Base-by-base conservation (phyloP, 2,113 vertebrate genomes). In the Nannobrachium achirus region DNA sequence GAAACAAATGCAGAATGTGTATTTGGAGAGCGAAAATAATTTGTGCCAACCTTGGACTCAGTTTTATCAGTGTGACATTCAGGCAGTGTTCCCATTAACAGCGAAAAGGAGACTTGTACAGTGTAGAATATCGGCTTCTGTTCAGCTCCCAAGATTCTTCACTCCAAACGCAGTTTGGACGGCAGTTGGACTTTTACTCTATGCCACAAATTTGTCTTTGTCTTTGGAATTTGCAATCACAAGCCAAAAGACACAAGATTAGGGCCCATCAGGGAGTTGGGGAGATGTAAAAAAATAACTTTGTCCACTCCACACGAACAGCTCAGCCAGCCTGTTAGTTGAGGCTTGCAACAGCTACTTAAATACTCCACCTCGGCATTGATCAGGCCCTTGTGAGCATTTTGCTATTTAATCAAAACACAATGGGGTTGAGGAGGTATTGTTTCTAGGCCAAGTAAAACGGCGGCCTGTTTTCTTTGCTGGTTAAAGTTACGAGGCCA, bases 131-230 rank as follows among this genome's bases (percentile, higher is more conserved):
- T 20, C 70, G 33, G 75, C 66, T 56, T 79, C 63, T 44, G 71
- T 76, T 76, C 80, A 20, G 18, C 18, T 74, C 62, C 56, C 44
- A 52, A 72, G 51, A 72, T 63, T 67, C 67, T 79, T 73, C 76
- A 83, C 86, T 79, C 18, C 71, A 86, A 86, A 89, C 76, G 72
- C 63, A 46, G 18, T 81, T 80, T 74, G 71, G 77, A 69, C 53
- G 66, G 85, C 87, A 90, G 86, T 85, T 90, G 89, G 86, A 83
- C 80, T 68, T 78, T 79, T 78, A 61, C 69, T 86, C 73, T 69
- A 58, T 18, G 75, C 52, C 56, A 67, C 52, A 48, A 76, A 67
- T 76, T 71, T 25, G 13, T 39, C 79, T 68, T 71, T 65, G 20
- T 52, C 48, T 50, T 76, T 73, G 76, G 73, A 89, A 89, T 88